Evolutionary conservation across 2,113 vertebrate genomes (phyloP), one percentile per base, ranked within the genome.

Genomic region (Pavo muticus): DNA sequence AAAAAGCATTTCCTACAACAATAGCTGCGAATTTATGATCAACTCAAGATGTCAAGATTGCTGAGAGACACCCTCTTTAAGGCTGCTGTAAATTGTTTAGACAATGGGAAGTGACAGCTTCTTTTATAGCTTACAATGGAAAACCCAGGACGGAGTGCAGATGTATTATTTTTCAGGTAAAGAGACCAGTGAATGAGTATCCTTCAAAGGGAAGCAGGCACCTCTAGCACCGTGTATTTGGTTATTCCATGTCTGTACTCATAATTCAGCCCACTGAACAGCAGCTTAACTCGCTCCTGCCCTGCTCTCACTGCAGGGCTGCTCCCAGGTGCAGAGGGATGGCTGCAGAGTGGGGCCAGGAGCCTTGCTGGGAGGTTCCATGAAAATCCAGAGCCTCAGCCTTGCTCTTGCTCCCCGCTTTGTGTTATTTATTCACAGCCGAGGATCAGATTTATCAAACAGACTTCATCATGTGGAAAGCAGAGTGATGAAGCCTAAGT

Each of bases 381-480:
- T 50, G 48, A 60, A 60, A 63, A 75, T 37, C 29, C 10, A 27
- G 87, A 91, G 6, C 14, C 32, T 52, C 67, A 68, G 61, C 10
- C 71, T 82, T 42, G 13, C 27, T 69, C 50, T 29, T 37, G 61
- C 24, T 12, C 52, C 35, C n/a, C 77, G 30, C 48, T 8, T 61
- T 42, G 30, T 47, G 74, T 61, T 59, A 14, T 23, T 74, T 35
- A 94, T 81, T 52, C 63, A 74, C 30, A 92, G 42, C 56, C 44
- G 80, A 64, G 42, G 72, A 81, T 84, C 54, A 73, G 65, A 79
- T 80, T 90, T 64, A 84, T 87, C 94, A 90, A 77, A 77, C 64
- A 83, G 82, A 90, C 64, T 82, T 82, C 90, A 87, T 88, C 90
- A 59, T 77, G 77, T 93, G 90, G 89, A 96, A 93, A 96, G 84